Evolutionary conservation across 2,113 vertebrate genomes (phyloP), one percentile per base, ranked within the genome.

Genomic region (Rhipidura dahli): DNA sequence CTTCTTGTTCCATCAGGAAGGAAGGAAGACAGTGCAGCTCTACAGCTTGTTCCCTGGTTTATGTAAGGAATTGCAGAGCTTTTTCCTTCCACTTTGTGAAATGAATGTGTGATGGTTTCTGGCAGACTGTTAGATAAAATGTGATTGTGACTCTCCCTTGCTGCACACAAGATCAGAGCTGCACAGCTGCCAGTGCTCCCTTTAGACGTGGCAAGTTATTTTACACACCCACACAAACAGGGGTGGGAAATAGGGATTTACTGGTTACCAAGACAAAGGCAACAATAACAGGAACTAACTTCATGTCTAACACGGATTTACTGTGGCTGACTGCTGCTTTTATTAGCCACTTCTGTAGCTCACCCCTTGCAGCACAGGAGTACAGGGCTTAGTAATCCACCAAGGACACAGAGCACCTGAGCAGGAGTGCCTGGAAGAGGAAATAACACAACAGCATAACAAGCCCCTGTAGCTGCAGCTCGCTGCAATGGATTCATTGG

Each of bases 21-120:
- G 39, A 68, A 45, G 18, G 57, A 69, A 82, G 30, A 35, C 44
- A 40, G 31, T 40, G 27, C 15, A 82, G 63, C 45, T 31, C 53
- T 73, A 65, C 50, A 85, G 65, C 30, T 83, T n/a, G 44, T 50
- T 83, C 66, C 59, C 59, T 28, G 47, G 39, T 79, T 93, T 85
- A 65, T 0, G 0, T 39, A 77, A 89, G 59, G 57, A 68, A 57
- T 65, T 68, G 54, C 64, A 83, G 69, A 91, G 70, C 65, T 95
- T 86, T 90, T 89, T 93, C 73, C 61, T 84, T 90, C 65, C 57
- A 71, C 87, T 93, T 84, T 87, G 83, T 82, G 89, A 87, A 89
- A 91, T 61, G 53, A 96, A 50, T 14, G 64, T 45, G 54, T 61
- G 81, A 96, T 89, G 76, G 76, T 51, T 86, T 71, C 76, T 95